These are phyloP conservation scores for Vanacampus margaritifer DNA, from an alignment of 2,113 vertebrate genomes.

Conservation along the genomic window DNA sequence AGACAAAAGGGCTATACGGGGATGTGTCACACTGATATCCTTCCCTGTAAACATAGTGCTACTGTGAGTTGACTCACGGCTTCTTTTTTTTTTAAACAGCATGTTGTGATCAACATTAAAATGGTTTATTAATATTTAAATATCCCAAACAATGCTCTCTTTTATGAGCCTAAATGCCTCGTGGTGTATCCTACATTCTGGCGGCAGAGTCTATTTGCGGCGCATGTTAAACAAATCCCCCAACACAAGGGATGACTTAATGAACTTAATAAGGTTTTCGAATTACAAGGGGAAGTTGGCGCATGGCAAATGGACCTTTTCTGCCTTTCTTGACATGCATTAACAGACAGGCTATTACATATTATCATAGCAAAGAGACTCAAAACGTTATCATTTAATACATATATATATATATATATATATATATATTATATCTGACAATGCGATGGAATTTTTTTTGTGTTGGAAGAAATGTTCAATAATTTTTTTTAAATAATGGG, in stretches of 20 bases:
- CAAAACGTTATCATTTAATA: slow-evolving; percentile 38
- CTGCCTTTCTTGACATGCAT: slow-evolving; percentile 62
- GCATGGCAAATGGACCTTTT: slow-evolving; percentile 65
- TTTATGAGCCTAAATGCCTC: not conserved
- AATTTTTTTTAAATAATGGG: slow-evolving; percentile 30
- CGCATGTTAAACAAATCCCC: slow-evolving; percentile 67
- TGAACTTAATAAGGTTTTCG: slow-evolving; percentile 75
- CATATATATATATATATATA: too few species aligned
- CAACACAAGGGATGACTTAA: slow-evolving; percentile 64
- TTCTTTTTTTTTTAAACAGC: slow-evolving; percentile 15
- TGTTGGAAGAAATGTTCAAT: slow-evolving; percentile 17
- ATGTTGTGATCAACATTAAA: not conserved
- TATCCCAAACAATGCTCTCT: not conserved
- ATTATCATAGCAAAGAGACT: slow-evolving; percentile 35
- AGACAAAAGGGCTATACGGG: slow-evolving; percentile 59
- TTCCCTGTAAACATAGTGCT: slow-evolving; percentile 22
- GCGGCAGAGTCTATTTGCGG: slow-evolving; percentile 43
- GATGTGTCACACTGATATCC: slow-evolving; percentile 49
- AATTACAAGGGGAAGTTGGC: slow-evolving; percentile 67
- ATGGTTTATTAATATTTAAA: slow-evolving; percentile 4
- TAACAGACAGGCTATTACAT: slow-evolving; percentile 59
- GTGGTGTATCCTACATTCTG: slow-evolving; percentile 6
- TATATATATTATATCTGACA: slow-evolving; percentile 47
- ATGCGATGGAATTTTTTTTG: slow-evolving; percentile 4
- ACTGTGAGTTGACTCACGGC: slow-evolving; percentile 5